Percentiles rank a stretch among this genome's conserved stretches.
phyloP scores from a whole-genome alignment of 2,113 vertebrate genomes.

The Mugil cephalus region DNA sequence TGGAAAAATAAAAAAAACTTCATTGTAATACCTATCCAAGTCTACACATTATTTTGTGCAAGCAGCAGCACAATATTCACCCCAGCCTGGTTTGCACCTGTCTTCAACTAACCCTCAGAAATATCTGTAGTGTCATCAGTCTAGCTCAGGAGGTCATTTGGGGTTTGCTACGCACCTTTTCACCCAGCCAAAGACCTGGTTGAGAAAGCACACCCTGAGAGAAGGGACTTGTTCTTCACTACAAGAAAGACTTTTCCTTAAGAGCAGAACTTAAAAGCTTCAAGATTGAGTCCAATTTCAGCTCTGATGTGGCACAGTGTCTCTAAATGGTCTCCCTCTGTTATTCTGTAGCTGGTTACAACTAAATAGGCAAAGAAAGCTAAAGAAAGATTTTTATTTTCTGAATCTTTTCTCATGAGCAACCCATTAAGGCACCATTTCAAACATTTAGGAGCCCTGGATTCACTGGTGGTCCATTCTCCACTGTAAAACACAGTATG shows the following conservation, averaged over 20 bases:
- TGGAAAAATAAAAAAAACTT: too few relatives aligned
- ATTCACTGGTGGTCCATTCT: constrained; percentile 36
- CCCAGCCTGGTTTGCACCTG: constrained; percentile 13
- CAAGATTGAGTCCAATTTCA: constrained; percentile 10
- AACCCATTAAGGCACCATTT: constrained; percentile 16
- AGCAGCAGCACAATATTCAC: constrained; percentile 25
- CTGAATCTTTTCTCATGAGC: constrained; percentile 10
- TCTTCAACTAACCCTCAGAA: constrained; percentile 19
- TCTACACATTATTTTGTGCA: not conserved
- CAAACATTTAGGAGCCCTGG: not conserved
- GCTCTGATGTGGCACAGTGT: not conserved
- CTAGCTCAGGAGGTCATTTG: constrained; percentile 15
- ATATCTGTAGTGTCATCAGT: constrained; percentile 33
- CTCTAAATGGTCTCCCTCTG: constrained; percentile 1
- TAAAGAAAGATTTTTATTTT: too few relatives aligned
- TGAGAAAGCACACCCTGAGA: constrained; percentile 9
- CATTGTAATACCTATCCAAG: constrained; percentile 4
- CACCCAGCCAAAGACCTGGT: constrained; percentile 20
- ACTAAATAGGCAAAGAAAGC: not conserved
- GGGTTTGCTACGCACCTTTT: constrained; percentile 32
- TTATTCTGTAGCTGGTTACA: not conserved
- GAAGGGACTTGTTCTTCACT: constrained; percentile 7
- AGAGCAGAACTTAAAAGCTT: constrained; percentile 32
- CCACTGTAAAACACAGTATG: constrained; percentile 41
- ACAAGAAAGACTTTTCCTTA: constrained; percentile 1